A percentile compares a stretch with the other conserved stretches of the same genome.
These are phyloP conservation scores for Heliopora coerulea DNA, from an alignment of 92 coral and sea anemone genomes.

Conservation along the genomic window DNA sequence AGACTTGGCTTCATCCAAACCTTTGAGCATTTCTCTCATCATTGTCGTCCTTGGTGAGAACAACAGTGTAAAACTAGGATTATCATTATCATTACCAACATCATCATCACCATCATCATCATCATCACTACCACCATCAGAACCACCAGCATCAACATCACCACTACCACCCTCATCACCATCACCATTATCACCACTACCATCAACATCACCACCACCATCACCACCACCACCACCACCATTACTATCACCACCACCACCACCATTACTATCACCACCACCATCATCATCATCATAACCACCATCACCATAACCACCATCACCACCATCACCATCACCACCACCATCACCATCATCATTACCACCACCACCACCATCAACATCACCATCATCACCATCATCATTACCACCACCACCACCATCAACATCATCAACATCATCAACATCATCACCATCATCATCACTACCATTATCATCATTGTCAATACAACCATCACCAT, in stretches of 20 bases:
- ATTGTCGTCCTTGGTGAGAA: constrained; percentile 65
- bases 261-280: background rate
- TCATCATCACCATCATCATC: background rate
- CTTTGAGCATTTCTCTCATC: constrained; percentile 53
- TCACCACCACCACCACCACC: no score
- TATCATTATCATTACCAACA: no score
- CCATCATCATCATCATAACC: background rate
- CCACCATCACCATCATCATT: background rate
- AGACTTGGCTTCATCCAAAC: constrained; percentile 42
- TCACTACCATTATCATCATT: background rate
- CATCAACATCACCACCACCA: no score
- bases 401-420: no score
- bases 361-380: background rate
- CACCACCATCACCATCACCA: background rate
- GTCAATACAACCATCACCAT: background rate
- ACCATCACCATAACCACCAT: background rate
- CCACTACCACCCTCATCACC: no score
- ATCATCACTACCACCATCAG: background rate
- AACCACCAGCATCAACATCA: no score
- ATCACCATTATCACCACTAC: no score
- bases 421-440: no score
- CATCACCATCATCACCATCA: background rate
- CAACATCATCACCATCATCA: background rate
- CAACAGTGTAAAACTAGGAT: background rate
- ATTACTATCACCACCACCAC: no score